Evolutionary conservation across 2,888 invertebrate species (phyloP), one percentile per base, ranked within the genome.

Genomic region (Ceraclea dissimilis): DNA sequence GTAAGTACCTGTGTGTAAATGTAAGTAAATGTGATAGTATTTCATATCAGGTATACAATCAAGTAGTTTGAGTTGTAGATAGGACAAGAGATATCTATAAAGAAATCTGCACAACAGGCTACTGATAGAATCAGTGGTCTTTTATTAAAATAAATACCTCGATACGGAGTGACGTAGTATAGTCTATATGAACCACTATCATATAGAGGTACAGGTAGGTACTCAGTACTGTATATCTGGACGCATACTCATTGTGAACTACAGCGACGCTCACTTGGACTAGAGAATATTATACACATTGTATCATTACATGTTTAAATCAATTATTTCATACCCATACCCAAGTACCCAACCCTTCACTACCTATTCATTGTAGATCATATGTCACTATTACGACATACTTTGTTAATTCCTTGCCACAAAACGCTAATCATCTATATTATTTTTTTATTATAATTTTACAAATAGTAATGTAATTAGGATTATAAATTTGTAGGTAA

Each of bases 281-380:
- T 39, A 39, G 39, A 39, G 39, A 39, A 39, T 39, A n/a, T n/a
- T n/a, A n/a, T n/a, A n/a, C n/a, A 39, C 39, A 39, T 39, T 39
- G 13, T 16, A 39, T 39, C 13, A 39, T 39, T 39, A 39, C 16
- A 39, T 39, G 39, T 16, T 11, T 11, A 31, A 31, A 31, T n/a
- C n/a, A n/a, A 31, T 31, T 31, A 8, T 6, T 31, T 31, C 11
- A 31, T 31, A 31, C 31, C 6, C 31, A 31, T 6, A n/a, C n/a
- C n/a, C n/a, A n/a, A n/a, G n/a, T n/a, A n/a, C n/a, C n/a, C n/a
- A n/a, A n/a, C n/a, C n/a, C n/a, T n/a, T n/a, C n/a, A n/a, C n/a
- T n/a, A n/a, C n/a, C n/a, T n/a, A n/a, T n/a, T n/a, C n/a, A n/a
- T n/a, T n/a, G n/a, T n/a, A n/a, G n/a, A n/a, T n/a, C n/a, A n/a